Conservation (phyloP, 2,888 invertebrate species). For the Plagodis pulveraria region DNA sequence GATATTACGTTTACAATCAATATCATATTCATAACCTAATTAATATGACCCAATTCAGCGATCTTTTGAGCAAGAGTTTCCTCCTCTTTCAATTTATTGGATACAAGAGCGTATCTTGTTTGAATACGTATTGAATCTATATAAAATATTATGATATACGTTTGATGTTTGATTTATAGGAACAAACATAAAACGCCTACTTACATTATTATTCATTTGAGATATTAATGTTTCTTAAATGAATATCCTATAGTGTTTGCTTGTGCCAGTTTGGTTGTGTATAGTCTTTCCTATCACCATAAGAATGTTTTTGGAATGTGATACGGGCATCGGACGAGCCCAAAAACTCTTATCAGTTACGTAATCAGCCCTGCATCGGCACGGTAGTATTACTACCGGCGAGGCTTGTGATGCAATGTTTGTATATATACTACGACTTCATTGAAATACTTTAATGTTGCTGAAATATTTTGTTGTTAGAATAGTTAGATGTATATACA, state of each 20-base stretch:
- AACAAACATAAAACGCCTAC: constrained; percentile 17
- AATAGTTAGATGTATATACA: too few relatives aligned
- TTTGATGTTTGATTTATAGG: constrained; percentile 22
- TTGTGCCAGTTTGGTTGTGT: constrained; percentile 20
- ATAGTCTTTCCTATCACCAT: constrained; percentile 30
- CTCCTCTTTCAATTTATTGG: constrained; percentile 20
- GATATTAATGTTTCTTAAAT: background rate
- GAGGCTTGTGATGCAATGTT: constrained; percentile 12
- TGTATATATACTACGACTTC: constrained; percentile 5
- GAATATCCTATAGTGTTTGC: constrained; percentile 16
- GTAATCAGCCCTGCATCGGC: constrained; percentile 33
- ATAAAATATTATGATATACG: constrained; percentile 13
- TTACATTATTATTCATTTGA: constrained; percentile 15
- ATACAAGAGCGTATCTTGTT: constrained; percentile 17
- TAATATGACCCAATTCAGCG: constrained; percentile 9
- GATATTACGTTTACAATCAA: background rate
- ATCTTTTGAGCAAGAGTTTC: constrained; percentile 8
- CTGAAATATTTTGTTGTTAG: too few relatives aligned
- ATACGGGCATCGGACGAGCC: constrained; percentile 37
- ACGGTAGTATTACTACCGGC: constrained; percentile 20
- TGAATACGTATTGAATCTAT: constrained; percentile 15
- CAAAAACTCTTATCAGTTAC: constrained; percentile 30
- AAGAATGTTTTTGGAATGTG: constrained; percentile 37
- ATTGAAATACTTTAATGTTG: too few relatives aligned
- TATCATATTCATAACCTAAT: constrained; percentile 1